Conservation (phyloP, 1,140 invertebrate species). For the Coelopa frigida region DNA sequence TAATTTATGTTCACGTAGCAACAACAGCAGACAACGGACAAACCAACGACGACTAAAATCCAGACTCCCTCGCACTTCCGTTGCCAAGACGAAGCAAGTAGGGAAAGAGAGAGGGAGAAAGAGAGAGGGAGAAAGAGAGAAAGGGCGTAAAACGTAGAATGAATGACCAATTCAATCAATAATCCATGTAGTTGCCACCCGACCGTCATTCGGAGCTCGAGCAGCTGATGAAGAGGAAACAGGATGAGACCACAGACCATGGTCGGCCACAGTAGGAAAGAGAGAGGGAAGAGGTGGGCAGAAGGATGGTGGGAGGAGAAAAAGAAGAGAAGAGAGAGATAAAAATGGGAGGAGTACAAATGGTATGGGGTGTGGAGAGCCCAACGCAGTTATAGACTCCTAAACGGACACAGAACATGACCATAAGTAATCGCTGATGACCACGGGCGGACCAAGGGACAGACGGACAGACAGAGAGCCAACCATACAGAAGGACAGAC, state of each 20-base stretch:
- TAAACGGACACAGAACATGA: neutral
- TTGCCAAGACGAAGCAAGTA: neutral
- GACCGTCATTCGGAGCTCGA: no score
- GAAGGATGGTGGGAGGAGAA: no score
- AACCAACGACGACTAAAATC: neutral
- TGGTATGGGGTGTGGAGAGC: no score
- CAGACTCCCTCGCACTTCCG: neutral
- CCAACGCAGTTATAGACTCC: no score
- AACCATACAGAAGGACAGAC: conserved; percentile 3
- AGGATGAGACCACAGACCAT: no score
- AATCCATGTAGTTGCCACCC: no score
- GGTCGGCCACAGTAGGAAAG: no score
- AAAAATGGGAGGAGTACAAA: no score
- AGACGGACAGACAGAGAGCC: neutral
- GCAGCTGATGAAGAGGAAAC: no score
- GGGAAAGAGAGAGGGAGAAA: neutral
- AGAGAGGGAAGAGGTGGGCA: no score
- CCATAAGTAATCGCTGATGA: neutral
- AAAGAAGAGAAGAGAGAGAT: no score
- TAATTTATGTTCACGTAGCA: conserved; percentile 5
- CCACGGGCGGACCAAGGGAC: neutral
- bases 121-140: no score
- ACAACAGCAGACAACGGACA: neutral
- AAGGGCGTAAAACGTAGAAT: conserved; percentile 5
- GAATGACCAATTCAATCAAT: conserved; percentile 9